A percentile compares a stretch with the other conserved stretches of the same genome.
Evolutionary conservation across 2,888 invertebrate genomes (phyloP).

Genomic region (Lingula anatina): DNA sequence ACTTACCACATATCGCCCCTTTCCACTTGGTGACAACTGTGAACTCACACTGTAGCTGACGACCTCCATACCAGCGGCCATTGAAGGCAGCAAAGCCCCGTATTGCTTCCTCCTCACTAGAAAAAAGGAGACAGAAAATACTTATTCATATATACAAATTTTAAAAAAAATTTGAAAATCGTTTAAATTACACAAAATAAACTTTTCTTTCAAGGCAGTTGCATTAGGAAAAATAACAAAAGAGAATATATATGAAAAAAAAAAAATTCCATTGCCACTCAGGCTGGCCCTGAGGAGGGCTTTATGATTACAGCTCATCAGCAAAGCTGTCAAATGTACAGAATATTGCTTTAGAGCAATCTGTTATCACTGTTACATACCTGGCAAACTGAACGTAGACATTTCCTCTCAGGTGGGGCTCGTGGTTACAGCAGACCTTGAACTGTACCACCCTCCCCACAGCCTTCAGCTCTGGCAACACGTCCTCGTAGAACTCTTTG

Average conservation of each 20-base stretch:
- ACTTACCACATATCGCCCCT: slow-evolving; percentile 77
- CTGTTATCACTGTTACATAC: too few species aligned
- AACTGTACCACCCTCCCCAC: slow-evolving; percentile 54
- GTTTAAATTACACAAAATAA: not conserved
- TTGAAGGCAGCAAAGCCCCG: slow-evolving; percentile 70
- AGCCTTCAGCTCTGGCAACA: slow-evolving; percentile 71
- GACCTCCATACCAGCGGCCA: slow-evolving; percentile 83
- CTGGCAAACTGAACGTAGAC: slow-evolving; percentile 75
- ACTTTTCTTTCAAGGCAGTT: not conserved
- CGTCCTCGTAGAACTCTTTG: slow-evolving; percentile 79
- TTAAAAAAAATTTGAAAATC: not conserved
- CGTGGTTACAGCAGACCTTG: slow-evolving; percentile 78
- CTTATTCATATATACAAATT: not conserved
- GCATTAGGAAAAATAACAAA: not conserved
- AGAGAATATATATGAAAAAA: not conserved
- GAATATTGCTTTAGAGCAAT: too few species aligned
- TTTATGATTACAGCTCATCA: too few species aligned
- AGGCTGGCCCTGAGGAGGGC: too few species aligned
- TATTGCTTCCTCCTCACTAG: slow-evolving; percentile 45
- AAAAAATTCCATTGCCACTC: too few species aligned
- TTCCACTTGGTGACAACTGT: slow-evolving; percentile 75
- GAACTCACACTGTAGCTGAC: slow-evolving; percentile 76
- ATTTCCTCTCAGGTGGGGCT: slow-evolving; percentile 83
- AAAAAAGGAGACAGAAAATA: slow-evolving; percentile 7
- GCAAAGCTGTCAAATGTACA: too few species aligned